Evolutionary conservation across 2,888 invertebrate genomes (phyloP).

Genomic region (Athalia rosae): DNA sequence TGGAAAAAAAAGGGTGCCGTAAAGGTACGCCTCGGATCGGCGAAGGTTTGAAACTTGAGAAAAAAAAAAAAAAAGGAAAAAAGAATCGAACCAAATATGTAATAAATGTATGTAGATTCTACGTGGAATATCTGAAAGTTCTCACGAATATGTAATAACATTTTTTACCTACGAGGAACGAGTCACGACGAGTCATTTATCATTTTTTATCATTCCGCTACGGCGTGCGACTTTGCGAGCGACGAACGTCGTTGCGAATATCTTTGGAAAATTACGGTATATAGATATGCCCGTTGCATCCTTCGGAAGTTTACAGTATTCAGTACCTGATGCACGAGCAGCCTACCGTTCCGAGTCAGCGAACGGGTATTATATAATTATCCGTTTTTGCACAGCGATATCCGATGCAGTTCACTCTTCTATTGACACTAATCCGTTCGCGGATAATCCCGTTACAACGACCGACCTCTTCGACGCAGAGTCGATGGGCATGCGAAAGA

Average conservation of each 20-base stretch:
- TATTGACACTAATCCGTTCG: conserved; percentile 43
- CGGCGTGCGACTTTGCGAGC: too few relatives aligned
- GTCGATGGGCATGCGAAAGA: not conserved
- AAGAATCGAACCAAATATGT: too few relatives aligned
- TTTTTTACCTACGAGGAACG: too few relatives aligned
- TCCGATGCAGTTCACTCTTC: conserved; percentile 6
- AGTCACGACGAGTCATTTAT: too few relatives aligned
- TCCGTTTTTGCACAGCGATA: conserved; percentile 27
- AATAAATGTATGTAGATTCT: too few relatives aligned
- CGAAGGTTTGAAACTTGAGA: too few relatives aligned
- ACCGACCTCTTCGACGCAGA: conserved; percentile 1
- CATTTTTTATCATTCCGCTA: not conserved
- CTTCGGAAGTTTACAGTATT: not conserved
- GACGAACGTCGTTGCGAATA: too few relatives aligned
- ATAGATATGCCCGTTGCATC: conserved; percentile 29
- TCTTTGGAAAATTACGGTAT: conserved; percentile 1
- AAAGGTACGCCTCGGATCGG: too few relatives aligned
- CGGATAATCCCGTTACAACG: conserved; percentile 15
- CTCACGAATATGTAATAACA: too few relatives aligned
- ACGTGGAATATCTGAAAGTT: too few relatives aligned
- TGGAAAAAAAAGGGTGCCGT: not conserved
- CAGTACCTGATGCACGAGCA: not conserved
- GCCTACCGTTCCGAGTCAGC: conserved; percentile 21
- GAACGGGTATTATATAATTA: conserved; percentile 32
- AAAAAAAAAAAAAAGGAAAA: too few relatives aligned